Conservation (phyloP, 2,888 invertebrate species). For the Phengaris alcon region DNA sequence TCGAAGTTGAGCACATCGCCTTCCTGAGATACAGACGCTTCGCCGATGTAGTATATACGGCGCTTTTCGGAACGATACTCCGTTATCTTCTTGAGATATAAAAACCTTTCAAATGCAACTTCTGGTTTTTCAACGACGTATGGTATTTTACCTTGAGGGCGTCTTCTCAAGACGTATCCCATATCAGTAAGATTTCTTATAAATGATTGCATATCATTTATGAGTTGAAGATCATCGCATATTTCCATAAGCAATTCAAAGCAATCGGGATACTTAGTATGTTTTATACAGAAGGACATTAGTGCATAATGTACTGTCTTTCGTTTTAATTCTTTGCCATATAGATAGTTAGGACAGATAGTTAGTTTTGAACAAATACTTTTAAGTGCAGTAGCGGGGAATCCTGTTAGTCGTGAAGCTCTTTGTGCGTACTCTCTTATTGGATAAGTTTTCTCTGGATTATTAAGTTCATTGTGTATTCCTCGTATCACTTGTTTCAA, state of each 20-base stretch:
- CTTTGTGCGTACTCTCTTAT: not conserved
- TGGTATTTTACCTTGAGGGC: conserved; percentile 3
- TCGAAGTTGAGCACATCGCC: conserved; percentile 28
- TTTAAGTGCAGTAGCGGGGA: not conserved
- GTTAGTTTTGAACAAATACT: not conserved
- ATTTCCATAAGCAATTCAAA: conserved; percentile 30
- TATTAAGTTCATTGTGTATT: conserved; percentile 21
- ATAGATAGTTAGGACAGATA: not conserved
- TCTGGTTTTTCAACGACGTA: conserved; percentile 32
- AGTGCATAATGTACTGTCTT: not conserved
- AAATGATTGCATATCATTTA: conserved; percentile 32
- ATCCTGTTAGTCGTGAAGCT: not conserved
- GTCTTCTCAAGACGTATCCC: conserved; percentile 34
- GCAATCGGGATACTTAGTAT: conserved; percentile 25
- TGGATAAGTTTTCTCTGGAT: not conserved
- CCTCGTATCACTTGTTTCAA: conserved; percentile 29
- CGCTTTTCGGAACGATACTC: conserved; percentile 23
- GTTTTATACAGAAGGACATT: not conserved
- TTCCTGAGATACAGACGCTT: conserved; percentile 15
- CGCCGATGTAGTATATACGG: conserved; percentile 30
- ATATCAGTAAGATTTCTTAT: conserved; percentile 30
- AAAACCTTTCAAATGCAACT: conserved; percentile 31
- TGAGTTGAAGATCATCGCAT: conserved; percentile 25
- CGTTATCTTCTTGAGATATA: conserved; percentile 33
- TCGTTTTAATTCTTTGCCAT: not conserved